Percentiles rank a stretch among this genome's conserved stretches.
Conservation (phyloP, 2,888 invertebrate genomes). For the Cremastinae sp. region DNA sequence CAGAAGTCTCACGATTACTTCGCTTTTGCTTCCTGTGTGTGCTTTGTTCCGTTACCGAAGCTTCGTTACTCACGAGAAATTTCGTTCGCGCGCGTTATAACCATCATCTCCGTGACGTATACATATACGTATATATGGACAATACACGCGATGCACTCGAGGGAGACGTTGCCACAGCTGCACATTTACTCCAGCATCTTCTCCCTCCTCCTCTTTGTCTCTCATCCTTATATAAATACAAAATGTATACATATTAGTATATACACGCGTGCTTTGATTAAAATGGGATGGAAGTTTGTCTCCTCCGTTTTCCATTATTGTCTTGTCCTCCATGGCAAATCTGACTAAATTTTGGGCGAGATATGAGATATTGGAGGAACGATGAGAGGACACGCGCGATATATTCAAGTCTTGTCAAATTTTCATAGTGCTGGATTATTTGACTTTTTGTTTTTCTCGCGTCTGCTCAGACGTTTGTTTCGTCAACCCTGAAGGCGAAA, state of each 20-base stretch:
- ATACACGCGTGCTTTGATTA: constrained; percentile 46
- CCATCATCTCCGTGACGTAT: constrained; percentile 34
- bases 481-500: too few species aligned
- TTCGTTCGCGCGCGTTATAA: constrained; percentile 36
- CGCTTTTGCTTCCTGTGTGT: constrained; percentile 60
- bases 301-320: constrained; percentile 29
- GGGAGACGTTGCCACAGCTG: constrained; percentile 55
- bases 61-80: constrained; percentile 49
- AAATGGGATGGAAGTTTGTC: constrained; percentile 35
- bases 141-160: constrained; percentile 47
- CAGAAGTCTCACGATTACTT: constrained; percentile 70
- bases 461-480: too few species aligned
- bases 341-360: neutral
- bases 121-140: too few species aligned
- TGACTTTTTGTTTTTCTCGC: too few species aligned
- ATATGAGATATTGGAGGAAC: neutral
- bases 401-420: too few species aligned
- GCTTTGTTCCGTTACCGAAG: constrained; percentile 37
- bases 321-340: neutral
- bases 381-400: too few species aligned
- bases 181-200: constrained; percentile 23
- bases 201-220: constrained; percentile 7
- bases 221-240: constrained; percentile 3
- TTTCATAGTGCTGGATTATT: too few species aligned
- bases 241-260: too few species aligned